phyloP scores from a whole-genome alignment of 2,113 vertebrate genomes.

The Gopherus evgoodei region DNA sequence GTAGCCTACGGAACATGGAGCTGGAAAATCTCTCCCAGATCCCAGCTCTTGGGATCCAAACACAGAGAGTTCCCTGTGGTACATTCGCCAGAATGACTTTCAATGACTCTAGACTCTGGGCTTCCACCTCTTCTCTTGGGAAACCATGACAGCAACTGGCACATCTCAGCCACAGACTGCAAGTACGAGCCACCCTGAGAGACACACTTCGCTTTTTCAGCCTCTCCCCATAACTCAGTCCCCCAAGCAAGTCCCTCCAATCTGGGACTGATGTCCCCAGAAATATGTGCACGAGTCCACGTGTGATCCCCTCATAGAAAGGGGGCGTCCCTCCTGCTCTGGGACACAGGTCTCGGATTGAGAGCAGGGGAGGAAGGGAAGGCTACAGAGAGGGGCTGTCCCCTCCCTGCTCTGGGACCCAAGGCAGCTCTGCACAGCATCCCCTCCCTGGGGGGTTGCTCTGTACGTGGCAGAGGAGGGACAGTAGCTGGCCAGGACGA shows the following conservation, averaged over 20 bases:
- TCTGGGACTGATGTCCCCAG: rapidly evolving
- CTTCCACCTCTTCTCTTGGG: not conserved
- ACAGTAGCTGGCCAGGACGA: slow-evolving; percentile 5
- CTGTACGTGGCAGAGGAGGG: not conserved
- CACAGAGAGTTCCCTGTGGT: not conserved
- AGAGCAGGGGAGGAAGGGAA: too few relatives aligned
- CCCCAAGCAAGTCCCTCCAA: not conserved
- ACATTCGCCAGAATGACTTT: not conserved
- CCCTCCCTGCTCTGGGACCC: too few relatives aligned
- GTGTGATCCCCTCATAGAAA: rapidly evolving
- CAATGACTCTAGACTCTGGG: not conserved
- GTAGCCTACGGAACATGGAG: not conserved
- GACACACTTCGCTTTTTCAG: not conserved
- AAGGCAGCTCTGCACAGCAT: not conserved
- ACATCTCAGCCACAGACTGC: rapidly evolving
- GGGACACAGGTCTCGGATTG: too few relatives aligned
- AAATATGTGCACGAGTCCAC: too few relatives aligned
- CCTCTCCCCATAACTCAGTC: rapidly evolving
- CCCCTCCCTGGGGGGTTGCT: not conserved
- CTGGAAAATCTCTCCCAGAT: not conserved
- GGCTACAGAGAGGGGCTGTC: rapidly evolving
- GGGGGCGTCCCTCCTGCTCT: not conserved
- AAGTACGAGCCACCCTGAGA: not conserved
- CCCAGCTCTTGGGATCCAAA: not conserved
- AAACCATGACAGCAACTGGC: not conserved